Base-by-base conservation (phyloP, 2,797 vertebrate genomes). In the Macroramphosus scolopax region DNA sequence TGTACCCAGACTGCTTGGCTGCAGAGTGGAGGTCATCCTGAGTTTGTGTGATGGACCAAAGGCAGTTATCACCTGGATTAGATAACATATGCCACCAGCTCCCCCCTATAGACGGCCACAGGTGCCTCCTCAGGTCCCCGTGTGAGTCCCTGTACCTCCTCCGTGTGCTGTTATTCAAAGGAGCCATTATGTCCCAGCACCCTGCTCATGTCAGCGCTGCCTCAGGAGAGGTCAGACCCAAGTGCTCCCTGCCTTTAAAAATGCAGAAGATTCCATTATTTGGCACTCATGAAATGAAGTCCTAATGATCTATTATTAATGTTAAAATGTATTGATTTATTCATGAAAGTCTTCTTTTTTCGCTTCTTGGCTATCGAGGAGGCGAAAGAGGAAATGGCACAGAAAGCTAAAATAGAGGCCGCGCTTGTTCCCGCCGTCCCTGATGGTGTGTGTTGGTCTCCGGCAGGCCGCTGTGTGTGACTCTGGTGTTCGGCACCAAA, bases 401-500 rank as follows among this genome's bases (percentile, higher is more conserved):
- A 45, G 34, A 51, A 75, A 48, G 59, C 49, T 31, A 5, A 30
- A 64, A 54, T 12, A 28, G 53, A 63, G 6, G 22, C n/a, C 0
- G 1, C n/a, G 22, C 5, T 22, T 0, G 30, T 37, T 47, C 30
- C 7, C 32, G 1, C 9, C 10, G 1, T 26, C 5, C 2, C 41
- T 72, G 43, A 60, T 10, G 26, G 30, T 59, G 55, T 70, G 15
- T 62, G 17, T 54, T 35, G 1, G 1, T 56, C 58, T 67, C 52
- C 49, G 48, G 18, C 84, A 97, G 95, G 73, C 91, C 89, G 47
- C 51, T 98, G 78, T 95, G 88, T 29, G 83, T 98, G 60, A 93
- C 87, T 1, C 88, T 97, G 85, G 93, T 91, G 74, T 95, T 97
- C 84, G 91, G 89, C 77, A 83, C 87, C 20, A 92, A 94, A 87